These are phyloP conservation scores for Notodonta dromedarius DNA, from an alignment of 2,888 invertebrate species.

Conservation along the genomic window DNA sequence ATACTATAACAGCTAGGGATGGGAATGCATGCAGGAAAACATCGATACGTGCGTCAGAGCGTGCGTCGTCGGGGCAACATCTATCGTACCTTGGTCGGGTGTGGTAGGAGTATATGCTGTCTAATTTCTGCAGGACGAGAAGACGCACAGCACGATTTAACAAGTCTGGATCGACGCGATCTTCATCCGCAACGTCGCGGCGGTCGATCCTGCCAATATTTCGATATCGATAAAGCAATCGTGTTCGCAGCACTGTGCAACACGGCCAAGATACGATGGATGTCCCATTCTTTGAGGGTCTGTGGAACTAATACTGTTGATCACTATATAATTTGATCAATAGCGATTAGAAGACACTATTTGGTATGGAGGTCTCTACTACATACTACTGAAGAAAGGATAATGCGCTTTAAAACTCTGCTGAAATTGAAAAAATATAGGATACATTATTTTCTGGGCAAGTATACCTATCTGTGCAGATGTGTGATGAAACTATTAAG, in stretches of 20 bases:
- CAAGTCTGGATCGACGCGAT: slow-evolving; percentile 77
- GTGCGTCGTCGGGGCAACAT: slow-evolving; percentile 61
- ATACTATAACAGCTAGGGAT: slow-evolving; percentile 32
- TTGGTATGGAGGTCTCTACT: too few relatives aligned
- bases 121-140: slow-evolving; percentile 83
- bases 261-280: slow-evolving; percentile 70
- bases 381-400: too few relatives aligned
- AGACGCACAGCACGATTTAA: slow-evolving; percentile 83
- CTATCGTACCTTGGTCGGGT: slow-evolving; percentile 85
- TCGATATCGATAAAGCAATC: slow-evolving; percentile 70
- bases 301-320: background rate
- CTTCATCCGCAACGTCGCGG: slow-evolving; percentile 74
- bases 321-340: background rate
- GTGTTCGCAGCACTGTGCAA: slow-evolving; percentile 59
- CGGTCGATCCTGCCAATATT: slow-evolving; percentile 83
- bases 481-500: too few relatives aligned
- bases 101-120: slow-evolving; percentile 85
- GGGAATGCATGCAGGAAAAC: slow-evolving; percentile 51
- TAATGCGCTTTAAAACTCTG: too few relatives aligned
- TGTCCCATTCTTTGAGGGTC: background rate
- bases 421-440: too few relatives aligned
- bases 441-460: too few relatives aligned
- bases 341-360: background rate
- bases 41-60: slow-evolving; percentile 39
- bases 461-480: too few relatives aligned